Percentiles rank a stretch among this genome's conserved stretches.
phyloP scores from a whole-genome alignment of 2,888 invertebrate species.

The Byasa hedistus region DNA sequence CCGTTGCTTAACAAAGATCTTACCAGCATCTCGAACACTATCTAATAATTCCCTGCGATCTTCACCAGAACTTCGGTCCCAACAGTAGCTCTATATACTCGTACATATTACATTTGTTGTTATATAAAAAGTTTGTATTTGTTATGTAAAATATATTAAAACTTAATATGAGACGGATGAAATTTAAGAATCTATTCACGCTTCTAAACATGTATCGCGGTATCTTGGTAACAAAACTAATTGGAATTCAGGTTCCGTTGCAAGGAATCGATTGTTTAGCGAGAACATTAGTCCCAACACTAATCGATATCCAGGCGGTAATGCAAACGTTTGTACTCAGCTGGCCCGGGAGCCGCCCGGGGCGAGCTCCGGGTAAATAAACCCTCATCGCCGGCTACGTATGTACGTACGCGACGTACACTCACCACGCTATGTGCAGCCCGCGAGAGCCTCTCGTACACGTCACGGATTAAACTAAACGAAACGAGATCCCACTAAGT shows the following conservation, averaged over 20 bases:
- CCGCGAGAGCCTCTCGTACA: conserved; percentile 20
- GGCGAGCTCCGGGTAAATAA: conserved; percentile 65
- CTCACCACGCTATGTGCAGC: conserved; percentile 25
- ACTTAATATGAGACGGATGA: too few species aligned
- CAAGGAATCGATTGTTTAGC: not conserved
- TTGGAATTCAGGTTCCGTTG: not conserved
- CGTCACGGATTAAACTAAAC: conserved; percentile 28
- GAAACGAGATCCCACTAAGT: conserved; percentile 26
- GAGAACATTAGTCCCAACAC: conserved; percentile 45
- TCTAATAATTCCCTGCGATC: too few species aligned
- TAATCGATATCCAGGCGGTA: conserved; percentile 70
- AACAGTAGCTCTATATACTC: too few species aligned
- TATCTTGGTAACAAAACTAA: too few species aligned
- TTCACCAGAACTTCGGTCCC: too few species aligned
- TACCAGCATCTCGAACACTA: too few species aligned
- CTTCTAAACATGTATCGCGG: too few species aligned
- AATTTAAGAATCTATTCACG: too few species aligned
- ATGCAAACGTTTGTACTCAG: conserved; percentile 73
- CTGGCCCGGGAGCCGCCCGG: conserved; percentile 57
- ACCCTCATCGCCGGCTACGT: conserved; percentile 32
- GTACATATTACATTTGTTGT: too few species aligned
- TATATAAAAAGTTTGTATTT: too few species aligned
- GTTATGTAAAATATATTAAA: too few species aligned
- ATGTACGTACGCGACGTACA: conserved; percentile 21
- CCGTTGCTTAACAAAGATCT: too few species aligned